These are phyloP conservation scores for Excalfactoria chinensis DNA, from an alignment of 2,113 vertebrate species.

Conservation along the genomic window DNA sequence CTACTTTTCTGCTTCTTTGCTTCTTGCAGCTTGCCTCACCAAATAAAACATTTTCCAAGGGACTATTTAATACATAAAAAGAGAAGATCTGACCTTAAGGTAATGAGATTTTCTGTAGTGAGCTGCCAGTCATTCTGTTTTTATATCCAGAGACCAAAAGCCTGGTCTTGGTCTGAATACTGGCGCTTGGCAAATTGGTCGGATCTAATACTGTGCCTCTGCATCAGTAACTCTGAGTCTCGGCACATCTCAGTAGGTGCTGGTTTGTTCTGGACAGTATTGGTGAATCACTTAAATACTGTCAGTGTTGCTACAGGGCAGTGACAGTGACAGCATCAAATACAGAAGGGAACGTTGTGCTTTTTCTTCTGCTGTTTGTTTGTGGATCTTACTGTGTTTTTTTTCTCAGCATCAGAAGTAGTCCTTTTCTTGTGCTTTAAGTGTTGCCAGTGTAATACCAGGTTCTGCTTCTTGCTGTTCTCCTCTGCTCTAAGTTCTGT, in stretches of 20 bases:
- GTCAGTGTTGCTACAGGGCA: not conserved
- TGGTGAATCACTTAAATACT: not conserved
- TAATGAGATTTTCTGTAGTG: not conserved
- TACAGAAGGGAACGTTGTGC: not conserved
- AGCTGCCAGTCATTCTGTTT: not conserved
- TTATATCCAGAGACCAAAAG: not conserved
- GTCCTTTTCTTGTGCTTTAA: not conserved
- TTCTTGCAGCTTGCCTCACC: not conserved
- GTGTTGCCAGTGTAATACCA: accelerated
- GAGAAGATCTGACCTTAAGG: not conserved
- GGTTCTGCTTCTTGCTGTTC: not conserved
- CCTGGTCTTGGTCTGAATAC: not conserved
- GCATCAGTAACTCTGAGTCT: accelerated
- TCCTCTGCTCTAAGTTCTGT: not conserved
- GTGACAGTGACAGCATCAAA: not conserved
- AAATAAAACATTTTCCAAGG: not conserved
- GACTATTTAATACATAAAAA: not conserved
- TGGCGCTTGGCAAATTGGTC: not conserved
- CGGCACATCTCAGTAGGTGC: not conserved
- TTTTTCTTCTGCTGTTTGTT: not conserved
- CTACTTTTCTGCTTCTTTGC: not conserved
- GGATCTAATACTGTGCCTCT: not conserved
- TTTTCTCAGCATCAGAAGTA: not conserved
- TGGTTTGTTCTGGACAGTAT: not conserved
- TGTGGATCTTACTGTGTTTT: not conserved